Evolutionary conservation across 2,797 vertebrate genomes (phyloP).

Genomic region (Eulemur coronatus): DNA sequence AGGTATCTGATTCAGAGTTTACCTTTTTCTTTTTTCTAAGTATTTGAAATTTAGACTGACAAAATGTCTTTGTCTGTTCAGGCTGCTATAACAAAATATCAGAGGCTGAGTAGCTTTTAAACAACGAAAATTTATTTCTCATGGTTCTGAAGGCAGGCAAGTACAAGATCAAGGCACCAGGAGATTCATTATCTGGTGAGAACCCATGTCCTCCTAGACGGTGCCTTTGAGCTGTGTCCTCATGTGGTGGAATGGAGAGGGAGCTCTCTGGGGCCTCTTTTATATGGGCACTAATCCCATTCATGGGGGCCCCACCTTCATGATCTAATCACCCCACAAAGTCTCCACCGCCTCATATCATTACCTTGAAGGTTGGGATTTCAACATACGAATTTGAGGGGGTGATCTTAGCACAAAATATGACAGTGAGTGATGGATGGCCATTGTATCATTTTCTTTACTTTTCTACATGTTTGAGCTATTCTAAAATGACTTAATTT

Average conservation of each 20-base stretch:
- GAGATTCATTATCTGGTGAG: not conserved
- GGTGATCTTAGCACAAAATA: not conserved
- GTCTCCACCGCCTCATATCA: not conserved
- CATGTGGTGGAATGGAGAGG: no score
- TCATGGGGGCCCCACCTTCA: not conserved
- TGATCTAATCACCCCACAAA: not conserved
- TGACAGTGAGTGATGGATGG: not conserved
- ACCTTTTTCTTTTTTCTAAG: not conserved
- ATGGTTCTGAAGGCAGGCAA: not conserved
- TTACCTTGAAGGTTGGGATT: not conserved
- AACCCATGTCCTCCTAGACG: not conserved
- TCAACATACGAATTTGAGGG: not conserved
- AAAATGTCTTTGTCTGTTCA: not conserved
- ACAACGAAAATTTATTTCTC: not conserved
- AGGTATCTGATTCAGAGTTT: not conserved
- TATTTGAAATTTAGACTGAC: not conserved
- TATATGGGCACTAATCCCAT: not conserved
- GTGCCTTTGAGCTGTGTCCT: not conserved
- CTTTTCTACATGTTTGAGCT: not conserved
- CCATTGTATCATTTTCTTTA: not conserved
- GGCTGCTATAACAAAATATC: not conserved
- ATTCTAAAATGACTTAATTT: not conserved
- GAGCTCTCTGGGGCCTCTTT: not conserved
- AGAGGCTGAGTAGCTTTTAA: not conserved
- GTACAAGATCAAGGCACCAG: not conserved